phyloP scores from a whole-genome alignment of 2,888 invertebrate genomes.

The Dusona sp. region DNA sequence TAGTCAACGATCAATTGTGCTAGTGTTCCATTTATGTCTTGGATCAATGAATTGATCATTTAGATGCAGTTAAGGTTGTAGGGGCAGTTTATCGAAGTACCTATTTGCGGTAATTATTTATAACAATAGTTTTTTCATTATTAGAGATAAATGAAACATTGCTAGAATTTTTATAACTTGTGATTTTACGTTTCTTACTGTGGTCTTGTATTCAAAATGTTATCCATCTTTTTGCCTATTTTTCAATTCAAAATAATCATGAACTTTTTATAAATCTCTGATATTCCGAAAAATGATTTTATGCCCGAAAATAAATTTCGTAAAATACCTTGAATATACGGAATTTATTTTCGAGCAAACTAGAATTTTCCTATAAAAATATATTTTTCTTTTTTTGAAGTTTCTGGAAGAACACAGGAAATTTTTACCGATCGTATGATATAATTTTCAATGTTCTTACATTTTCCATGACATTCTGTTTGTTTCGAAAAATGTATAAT shows the following conservation, averaged over 20 bases:
- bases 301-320: too few species aligned
- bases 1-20: slow-evolving; percentile 4
- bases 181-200: not conserved
- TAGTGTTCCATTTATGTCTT: slow-evolving; percentile 1
- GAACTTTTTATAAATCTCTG: too few species aligned
- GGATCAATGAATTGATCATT: not conserved
- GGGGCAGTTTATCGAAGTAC: not conserved
- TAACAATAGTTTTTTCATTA: not conserved
- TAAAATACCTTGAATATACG: too few species aligned
- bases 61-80: not conserved
- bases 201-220: not conserved
- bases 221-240: not conserved
- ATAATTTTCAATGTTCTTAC: slow-evolving; percentile 91
- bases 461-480: slow-evolving; percentile 88
- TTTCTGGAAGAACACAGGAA: too few species aligned
- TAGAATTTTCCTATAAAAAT: too few species aligned
- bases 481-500: too few species aligned
- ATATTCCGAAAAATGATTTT: too few species aligned
- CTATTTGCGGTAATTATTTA: not conserved
- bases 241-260: too few species aligned
- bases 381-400: too few species aligned
- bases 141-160: not conserved
- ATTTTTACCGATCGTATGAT: too few species aligned
- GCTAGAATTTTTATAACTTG: not conserved
- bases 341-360: too few species aligned